Percentiles rank a stretch among this genome's conserved stretches.
These are phyloP conservation scores for Drosophila subquinaria DNA, from an alignment of 2,888 invertebrate species.

Conservation along the genomic window DNA sequence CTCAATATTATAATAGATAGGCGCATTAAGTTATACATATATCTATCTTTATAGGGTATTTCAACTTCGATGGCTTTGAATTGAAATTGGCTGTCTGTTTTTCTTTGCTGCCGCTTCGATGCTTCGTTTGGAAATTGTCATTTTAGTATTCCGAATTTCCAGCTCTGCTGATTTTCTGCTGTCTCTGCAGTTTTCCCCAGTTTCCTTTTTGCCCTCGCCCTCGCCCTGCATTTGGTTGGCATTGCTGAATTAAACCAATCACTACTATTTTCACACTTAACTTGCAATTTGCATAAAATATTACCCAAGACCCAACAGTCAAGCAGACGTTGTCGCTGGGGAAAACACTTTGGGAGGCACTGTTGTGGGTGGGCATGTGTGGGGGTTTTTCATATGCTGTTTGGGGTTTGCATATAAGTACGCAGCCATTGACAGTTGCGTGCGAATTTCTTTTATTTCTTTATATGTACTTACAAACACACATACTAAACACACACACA, in stretches of 20 bases:
- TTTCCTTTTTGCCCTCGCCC: constrained; percentile 36
- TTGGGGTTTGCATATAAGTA: constrained; percentile 67
- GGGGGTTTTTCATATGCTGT: constrained; percentile 30
- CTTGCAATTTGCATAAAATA: constrained; percentile 85
- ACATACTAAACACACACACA: neutral
- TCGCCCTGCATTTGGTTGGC: constrained; percentile 70
- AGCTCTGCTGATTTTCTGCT: constrained; percentile 73
- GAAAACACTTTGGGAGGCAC: constrained; percentile 16
- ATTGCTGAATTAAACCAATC: constrained; percentile 84
- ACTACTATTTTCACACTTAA: constrained; percentile 85
- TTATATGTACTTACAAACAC: constrained; percentile 29
- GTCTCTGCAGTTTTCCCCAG: constrained; percentile 68
- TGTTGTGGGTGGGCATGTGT: neutral
- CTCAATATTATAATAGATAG: neutral
- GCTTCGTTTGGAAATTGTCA: constrained; percentile 74
- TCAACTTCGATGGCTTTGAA: neutral
- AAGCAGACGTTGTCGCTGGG: constrained; percentile 61
- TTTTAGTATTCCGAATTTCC: constrained; percentile 75
- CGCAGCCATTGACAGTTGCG: constrained; percentile 76
- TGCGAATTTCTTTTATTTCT: constrained; percentile 77
- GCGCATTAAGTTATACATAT: neutral
- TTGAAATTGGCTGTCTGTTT: constrained; percentile 34
- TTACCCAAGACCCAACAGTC: constrained; percentile 81
- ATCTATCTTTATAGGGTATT: constrained; percentile 21
- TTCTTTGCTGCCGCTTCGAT: constrained; percentile 58